These are phyloP conservation scores for Megalurothrips usitatus DNA, from an alignment of 2,888 invertebrate species.

Conservation along the genomic window DNA sequence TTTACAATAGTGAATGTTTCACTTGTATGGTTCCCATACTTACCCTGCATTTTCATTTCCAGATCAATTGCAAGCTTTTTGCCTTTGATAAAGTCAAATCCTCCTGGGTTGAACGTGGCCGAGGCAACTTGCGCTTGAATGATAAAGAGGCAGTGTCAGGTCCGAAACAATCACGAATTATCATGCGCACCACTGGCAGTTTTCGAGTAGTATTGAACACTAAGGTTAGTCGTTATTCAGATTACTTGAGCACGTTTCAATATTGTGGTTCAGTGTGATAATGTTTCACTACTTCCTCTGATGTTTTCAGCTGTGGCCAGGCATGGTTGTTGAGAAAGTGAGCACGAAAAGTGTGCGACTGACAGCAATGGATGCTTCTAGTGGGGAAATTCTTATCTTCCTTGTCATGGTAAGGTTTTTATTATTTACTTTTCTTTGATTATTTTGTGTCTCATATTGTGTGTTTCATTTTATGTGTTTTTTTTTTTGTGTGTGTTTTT, in stretches of 20 bases:
- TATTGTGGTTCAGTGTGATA: background rate
- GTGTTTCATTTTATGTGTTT: background rate
- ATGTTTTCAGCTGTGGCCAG: slow-evolving; percentile 68
- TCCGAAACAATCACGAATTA: slow-evolving; percentile 68
- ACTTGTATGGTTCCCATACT: background rate
- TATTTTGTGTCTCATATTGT: background rate
- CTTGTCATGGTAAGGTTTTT: slow-evolving; percentile 65
- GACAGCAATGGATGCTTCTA: slow-evolving; percentile 73
- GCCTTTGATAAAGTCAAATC: slow-evolving; percentile 66
- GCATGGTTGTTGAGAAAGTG: slow-evolving; percentile 85
- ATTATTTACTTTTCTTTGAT: background rate
- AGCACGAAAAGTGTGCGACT: slow-evolving; percentile 81
- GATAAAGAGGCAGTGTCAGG: slow-evolving; percentile 51
- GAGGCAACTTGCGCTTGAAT: slow-evolving; percentile 83
- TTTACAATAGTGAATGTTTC: background rate
- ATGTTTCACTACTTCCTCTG: slow-evolving; percentile 29
- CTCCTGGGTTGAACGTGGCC: slow-evolving; percentile 86
- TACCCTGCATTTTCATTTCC: slow-evolving; percentile 38
- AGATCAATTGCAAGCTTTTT: slow-evolving; percentile 81
- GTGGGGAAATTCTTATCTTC: slow-evolving; percentile 79
- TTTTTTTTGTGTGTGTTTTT: slow-evolving; percentile 28
- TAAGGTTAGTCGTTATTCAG: slow-evolving; percentile 54
- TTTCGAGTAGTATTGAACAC: slow-evolving; percentile 87
- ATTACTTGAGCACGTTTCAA: slow-evolving; percentile 1
- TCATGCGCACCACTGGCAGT: slow-evolving; percentile 84